These are phyloP conservation scores for Thamnaconus septentrionalis DNA, from an alignment of 2,113 vertebrate species.

Conservation along the genomic window DNA sequence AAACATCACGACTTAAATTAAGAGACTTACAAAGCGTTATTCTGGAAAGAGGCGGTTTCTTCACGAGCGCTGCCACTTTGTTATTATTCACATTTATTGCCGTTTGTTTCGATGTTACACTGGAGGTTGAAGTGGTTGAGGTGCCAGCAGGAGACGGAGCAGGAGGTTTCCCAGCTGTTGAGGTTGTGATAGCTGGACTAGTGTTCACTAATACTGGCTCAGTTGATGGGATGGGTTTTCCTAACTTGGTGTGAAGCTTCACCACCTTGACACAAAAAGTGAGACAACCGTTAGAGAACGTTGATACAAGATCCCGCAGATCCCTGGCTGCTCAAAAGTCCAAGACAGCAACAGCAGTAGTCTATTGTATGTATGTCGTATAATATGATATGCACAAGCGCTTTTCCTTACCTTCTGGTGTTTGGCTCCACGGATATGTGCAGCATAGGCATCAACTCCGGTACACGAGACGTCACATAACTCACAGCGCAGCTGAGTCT, in stretches of 20 bases:
- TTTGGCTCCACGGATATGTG: conserved; percentile 77
- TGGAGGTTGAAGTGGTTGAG: conserved; percentile 17
- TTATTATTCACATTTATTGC: conserved; percentile 16
- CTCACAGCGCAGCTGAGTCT: conserved; percentile 76
- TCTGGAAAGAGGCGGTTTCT: conserved; percentile 63
- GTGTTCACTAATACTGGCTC: conserved; percentile 77
- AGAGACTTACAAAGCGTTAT: conserved; percentile 67
- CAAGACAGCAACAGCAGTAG: conserved; percentile 11
- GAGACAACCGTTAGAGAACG: conserved; percentile 13
- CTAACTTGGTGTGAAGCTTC: conserved; percentile 84
- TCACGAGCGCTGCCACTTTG: conserved; percentile 31
- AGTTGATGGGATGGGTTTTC: conserved; percentile 82
- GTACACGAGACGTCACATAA: conserved; percentile 82
- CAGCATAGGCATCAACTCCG: conserved; percentile 74
- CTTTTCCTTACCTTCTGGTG: conserved; percentile 75
- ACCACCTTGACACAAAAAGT: conserved; percentile 73
- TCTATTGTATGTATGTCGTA: neutral
- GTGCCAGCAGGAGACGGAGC: conserved; percentile 27
- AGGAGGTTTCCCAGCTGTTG: conserved; percentile 59
- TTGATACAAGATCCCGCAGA: conserved; percentile 33
- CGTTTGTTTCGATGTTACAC: conserved; percentile 39
- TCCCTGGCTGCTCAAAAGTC: conserved; percentile 29
- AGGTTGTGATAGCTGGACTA: conserved; percentile 60
- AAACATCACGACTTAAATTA: neutral
- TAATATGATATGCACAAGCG: neutral